Evolutionary conservation across 30 jellyfish, hydroid and myxozoan genomes (phyloP), one percentile per base, ranked within the genome.

Genomic region (Phacellophora camtschatica): DNA sequence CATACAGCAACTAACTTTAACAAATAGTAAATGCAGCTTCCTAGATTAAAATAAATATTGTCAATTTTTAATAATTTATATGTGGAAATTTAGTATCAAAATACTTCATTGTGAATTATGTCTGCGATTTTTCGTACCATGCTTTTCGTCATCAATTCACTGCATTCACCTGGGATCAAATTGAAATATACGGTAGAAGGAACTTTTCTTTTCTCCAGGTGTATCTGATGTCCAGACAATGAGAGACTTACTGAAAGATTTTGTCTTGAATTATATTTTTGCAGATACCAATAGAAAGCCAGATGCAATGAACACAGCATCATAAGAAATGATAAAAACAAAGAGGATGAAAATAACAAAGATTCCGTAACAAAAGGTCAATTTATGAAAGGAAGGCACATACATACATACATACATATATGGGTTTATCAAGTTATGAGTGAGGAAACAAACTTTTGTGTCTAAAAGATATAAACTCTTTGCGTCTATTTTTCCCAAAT

Each of bases 141-240:
- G 82, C 37, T 30, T 42, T 39, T 68, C 58, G 67, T 68, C 82
- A 36, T 68, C 4, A 18, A 25, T 39, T 37, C 28, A 68, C 3
- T 36, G 8, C 82, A 43, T 36, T 33, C 82, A 41, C 43, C 66
- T 36, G 48, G 12, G 66, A 36, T 68, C 82, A 6, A 58, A 34
- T 58, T 42, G 24, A 58, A 46, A 58, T 58, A 58, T 58, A 58
- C 4, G 72, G 72, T 23, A 24, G 5, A 58, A 58, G 29, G 72
- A 58, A 24, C 43, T 37, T 36, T 34, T 45, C 66, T 46, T 27
- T 46, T 46, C 59, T 23, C 2, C 20, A 46, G 59, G 59, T 11
- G 59, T 46, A 25, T 46, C 59, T 15, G 59, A 46, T 46, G 59
- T 46, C 4, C 59, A 46, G 20, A 46, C 59, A 5, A 46, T 46